Conservation (phyloP, 2,797 vertebrate genomes). For the Echeneis naucrates region DNA sequence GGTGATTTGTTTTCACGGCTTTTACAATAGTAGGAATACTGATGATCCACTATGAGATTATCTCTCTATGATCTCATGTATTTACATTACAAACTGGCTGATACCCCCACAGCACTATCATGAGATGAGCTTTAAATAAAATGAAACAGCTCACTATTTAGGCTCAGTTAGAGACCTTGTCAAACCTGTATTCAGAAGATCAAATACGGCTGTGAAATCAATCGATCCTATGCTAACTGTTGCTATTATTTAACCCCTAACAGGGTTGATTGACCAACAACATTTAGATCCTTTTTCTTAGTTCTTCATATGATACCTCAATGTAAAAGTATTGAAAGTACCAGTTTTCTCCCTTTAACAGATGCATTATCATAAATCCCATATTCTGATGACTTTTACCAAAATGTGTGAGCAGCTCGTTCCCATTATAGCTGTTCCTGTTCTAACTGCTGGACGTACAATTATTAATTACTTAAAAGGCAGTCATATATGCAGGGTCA, state of each 20-base stretch:
- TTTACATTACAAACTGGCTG: neutral
- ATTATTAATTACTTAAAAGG: too few relatives aligned
- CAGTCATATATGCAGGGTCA: too few relatives aligned
- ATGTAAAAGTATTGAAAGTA: too few relatives aligned
- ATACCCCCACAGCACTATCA: neutral
- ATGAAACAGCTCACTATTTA: neutral
- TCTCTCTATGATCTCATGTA: slow-evolving; percentile 2
- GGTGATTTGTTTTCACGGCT: slow-evolving; percentile 17
- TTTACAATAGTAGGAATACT: slow-evolving; percentile 13
- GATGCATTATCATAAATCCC: too few relatives aligned
- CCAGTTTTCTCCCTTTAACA: too few relatives aligned
- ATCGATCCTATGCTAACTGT: neutral
- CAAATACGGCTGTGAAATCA: neutral
- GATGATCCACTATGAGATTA: slow-evolving; percentile 17
- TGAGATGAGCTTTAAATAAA: neutral
- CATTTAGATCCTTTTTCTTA: too few relatives aligned
- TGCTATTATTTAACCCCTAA: neutral
- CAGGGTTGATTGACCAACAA: neutral
- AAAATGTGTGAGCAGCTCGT: too few relatives aligned
- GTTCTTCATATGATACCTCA: too few relatives aligned
- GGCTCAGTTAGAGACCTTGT: neutral
- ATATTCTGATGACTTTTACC: too few relatives aligned
- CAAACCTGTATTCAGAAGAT: neutral
- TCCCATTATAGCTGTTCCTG: too few relatives aligned
- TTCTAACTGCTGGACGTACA: too few relatives aligned